phyloP scores from a whole-genome alignment of 2,888 invertebrate species.

The Drosophila antonietae region DNA sequence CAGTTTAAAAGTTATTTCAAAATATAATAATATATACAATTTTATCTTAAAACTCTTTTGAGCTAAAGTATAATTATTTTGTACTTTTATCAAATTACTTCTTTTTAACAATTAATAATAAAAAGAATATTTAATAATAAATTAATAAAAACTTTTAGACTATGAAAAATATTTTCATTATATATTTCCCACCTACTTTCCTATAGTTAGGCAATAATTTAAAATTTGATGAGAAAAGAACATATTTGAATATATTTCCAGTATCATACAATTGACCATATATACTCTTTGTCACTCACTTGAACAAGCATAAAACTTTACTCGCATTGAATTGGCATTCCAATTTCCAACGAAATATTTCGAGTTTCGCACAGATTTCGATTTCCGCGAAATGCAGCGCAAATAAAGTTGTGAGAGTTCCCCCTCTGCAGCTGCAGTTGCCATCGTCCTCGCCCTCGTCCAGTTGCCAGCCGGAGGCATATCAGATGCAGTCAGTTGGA shows the following conservation, averaged over 20 bases:
- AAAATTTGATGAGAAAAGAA: too few species aligned
- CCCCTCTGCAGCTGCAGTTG: background rate
- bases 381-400: constrained; percentile 71
- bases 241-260: background rate
- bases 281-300: background rate
- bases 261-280: background rate
- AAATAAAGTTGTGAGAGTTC: constrained; percentile 76
- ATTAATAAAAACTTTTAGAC: background rate
- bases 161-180: too few species aligned
- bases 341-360: constrained; percentile 77
- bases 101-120: too few species aligned
- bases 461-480: constrained; percentile 39
- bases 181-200: background rate
- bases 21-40: too few species aligned
- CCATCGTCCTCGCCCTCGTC: background rate
- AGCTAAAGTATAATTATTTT: too few species aligned
- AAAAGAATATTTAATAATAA: background rate
- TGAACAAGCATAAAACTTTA: constrained; percentile 4
- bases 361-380: constrained; percentile 50
- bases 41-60: too few species aligned
- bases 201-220: too few species aligned
- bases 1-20: too few species aligned
- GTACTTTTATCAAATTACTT: too few species aligned
- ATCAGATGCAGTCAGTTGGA: constrained; percentile 63
- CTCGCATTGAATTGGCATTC: constrained; percentile 49